Base-by-base conservation (phyloP, 2,888 invertebrate species). In the Arrhopalites spinosus region DNA sequence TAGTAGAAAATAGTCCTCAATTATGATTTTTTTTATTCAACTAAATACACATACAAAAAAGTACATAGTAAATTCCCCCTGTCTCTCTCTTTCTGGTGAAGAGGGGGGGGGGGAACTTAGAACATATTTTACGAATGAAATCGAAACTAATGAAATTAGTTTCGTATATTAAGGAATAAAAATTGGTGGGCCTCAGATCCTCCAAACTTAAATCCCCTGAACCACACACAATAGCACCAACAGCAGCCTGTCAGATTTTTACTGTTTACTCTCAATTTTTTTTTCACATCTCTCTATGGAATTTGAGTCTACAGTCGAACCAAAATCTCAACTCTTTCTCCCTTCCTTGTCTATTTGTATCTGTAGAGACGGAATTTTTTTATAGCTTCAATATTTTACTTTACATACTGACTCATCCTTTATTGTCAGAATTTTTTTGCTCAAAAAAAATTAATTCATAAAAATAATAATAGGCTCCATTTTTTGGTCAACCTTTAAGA, bases 141-240 rank as follows among this genome's bases (percentile, higher is more conserved):
- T 79, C 45, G 77, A 79, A 79, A 75, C 78, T 79, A 79, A 79
- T 79, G 77, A 77, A 73, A 79, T 79, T 79, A 78, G 73, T 67
- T 78, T 75, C 53, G 66, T 64, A 67, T 56, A 70, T 70, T 70
- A 50, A 27, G 29, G n/a, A 50, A 11, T n/a, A n/a, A n/a, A n/a
- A n/a, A n/a, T n/a, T n/a, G n/a, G n/a, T n/a, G n/a, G n/a, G n/a
- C n/a, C n/a, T n/a, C n/a, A n/a, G n/a, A n/a, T n/a, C n/a, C n/a
- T n/a, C n/a, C n/a, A n/a, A n/a, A n/a, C n/a, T n/a, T n/a, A n/a
- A n/a, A n/a, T n/a, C n/a, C n/a, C n/a, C n/a, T n/a, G n/a, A n/a
- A n/a, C n/a, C n/a, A n/a, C n/a, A n/a, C n/a, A 53, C n/a, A 36
- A 11, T 3, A 36, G 36, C 36, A 36, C 36, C 36, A 36, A 70